Evolutionary conservation across 2,113 vertebrate genomes (phyloP).

Genomic region (Gnathonemus longibarbis): DNA sequence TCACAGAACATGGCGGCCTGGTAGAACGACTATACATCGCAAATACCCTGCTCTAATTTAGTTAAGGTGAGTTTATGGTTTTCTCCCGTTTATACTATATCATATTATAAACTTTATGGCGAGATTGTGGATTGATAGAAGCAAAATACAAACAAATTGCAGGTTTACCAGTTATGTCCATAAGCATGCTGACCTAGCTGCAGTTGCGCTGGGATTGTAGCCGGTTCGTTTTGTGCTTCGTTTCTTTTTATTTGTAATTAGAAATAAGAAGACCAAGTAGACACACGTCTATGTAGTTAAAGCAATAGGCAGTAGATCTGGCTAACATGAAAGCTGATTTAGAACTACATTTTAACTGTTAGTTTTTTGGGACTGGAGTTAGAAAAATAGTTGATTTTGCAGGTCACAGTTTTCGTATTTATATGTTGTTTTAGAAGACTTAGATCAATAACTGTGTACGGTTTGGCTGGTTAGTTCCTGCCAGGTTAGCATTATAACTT

Average conservation of each 20-base stretch:
- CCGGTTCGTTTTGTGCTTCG: neutral
- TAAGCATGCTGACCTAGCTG: neutral
- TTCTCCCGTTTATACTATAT: neutral
- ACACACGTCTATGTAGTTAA: neutral
- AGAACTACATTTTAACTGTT: neutral
- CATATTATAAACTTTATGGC: neutral
- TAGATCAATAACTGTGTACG: neutral
- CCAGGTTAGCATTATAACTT: neutral
- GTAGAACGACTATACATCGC: constrained; percentile 45
- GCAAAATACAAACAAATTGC: neutral
- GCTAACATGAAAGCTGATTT: neutral
- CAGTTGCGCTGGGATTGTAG: neutral
- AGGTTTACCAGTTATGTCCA: neutral
- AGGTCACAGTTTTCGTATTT: neutral
- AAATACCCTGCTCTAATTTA: constrained; percentile 8
- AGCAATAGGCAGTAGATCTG: neutral
- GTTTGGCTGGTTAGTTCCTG: neutral
- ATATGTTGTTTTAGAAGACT: neutral
- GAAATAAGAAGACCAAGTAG: neutral
- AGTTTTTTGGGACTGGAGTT: neutral
- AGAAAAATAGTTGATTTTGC: neutral
- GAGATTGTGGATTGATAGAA: neutral
- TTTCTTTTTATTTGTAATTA: neutral
- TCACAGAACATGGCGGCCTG: constrained; percentile 44
- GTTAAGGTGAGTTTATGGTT: constrained; percentile 15